Base-by-base conservation (phyloP, 2,113 vertebrate species). In the Poeciliopsis occidentalis region DNA sequence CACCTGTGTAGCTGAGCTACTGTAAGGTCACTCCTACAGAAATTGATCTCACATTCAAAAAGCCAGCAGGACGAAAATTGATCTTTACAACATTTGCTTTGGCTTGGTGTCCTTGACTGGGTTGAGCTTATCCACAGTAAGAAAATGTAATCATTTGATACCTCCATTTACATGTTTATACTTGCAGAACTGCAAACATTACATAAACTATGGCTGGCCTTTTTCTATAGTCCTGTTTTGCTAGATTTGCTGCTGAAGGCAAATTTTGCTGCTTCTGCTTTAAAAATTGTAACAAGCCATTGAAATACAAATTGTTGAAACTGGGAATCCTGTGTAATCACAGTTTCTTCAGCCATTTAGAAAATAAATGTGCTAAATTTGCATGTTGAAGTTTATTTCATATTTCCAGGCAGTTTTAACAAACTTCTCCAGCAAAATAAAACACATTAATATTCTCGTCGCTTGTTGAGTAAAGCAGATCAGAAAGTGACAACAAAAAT, bases 51-150 rank as follows among this genome's bases (percentile, higher is more conserved):
- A 62, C 65, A 69, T 75, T 32, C 4, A 4, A 81, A n/a, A 71
- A 29, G 31, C 41, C 30, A 24, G n/a, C 29, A 26, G 67, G 51
- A 67, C 67, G 78, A 73, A 64, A 17, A 77, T 85, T 71, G 74
- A 32, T 84, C 75, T 39, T 72, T 47, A 73, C 60, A 76, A 41
- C 73, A 32, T 65, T 76, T 67, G 71, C 62, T 34, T 68, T 73
- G 83, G 67, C 63, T 65, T 51, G 29, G 65, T 77, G 84, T 51
- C 79, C 79, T 84, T 87, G 85, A 76, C 72, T 70, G 71, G 64
- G n/a, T 31, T 51, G 61, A 67, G 67, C 80, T 71, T 75, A 68
- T 73, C 39, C 51, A 70, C 37, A 73, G 32, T 26, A 0, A 64
- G 30, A 75, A 32, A 67, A 65, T 64, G 32, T 44, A 32, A 68